Evolutionary conservation across 1,140 invertebrate species (phyloP).

Genomic region (Meloidogyne hapla): DNA sequence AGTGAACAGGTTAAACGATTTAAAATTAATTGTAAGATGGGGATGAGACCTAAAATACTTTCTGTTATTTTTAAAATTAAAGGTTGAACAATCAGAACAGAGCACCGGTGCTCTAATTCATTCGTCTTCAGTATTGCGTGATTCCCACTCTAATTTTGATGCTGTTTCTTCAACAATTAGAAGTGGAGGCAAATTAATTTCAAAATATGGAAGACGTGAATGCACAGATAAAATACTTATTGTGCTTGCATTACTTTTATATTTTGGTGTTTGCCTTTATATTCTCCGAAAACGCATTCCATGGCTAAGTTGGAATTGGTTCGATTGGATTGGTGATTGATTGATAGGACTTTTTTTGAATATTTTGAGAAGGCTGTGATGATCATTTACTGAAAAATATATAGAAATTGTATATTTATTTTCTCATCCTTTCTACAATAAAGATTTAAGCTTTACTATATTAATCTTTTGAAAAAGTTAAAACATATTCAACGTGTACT

Average conservation of each 20-base stretch:
- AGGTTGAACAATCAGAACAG: constrained; percentile 41
- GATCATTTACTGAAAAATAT: too few species aligned
- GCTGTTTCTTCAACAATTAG: constrained; percentile 32
- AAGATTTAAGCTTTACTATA: too few species aligned
- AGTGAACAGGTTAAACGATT: constrained; percentile 27
- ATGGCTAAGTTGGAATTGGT: constrained; percentile 7
- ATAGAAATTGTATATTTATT: too few species aligned
- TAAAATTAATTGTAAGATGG: background rate
- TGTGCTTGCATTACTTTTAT: constrained; percentile 38
- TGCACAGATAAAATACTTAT: constrained; percentile 44
- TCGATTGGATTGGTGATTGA: background rate
- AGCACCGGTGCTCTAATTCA: constrained; percentile 28
- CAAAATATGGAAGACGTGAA: constrained; percentile 43
- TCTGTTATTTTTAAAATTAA: background rate
- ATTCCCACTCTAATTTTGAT: constrained; percentile 35
- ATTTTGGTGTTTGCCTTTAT: constrained; percentile 39
- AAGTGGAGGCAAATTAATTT: constrained; percentile 38
- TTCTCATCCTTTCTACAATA: too few species aligned
- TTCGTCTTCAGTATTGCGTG: constrained; percentile 32
- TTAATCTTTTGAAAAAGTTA: too few species aligned
- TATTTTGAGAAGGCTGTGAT: background rate
- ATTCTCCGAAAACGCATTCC: constrained; percentile 38
- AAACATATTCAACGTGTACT: too few species aligned
- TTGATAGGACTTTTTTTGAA: background rate
- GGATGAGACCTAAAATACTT: background rate